Evolutionary conservation across 1,140 invertebrate genomes (phyloP).

Genomic region (Brachionus paranguensis): DNA sequence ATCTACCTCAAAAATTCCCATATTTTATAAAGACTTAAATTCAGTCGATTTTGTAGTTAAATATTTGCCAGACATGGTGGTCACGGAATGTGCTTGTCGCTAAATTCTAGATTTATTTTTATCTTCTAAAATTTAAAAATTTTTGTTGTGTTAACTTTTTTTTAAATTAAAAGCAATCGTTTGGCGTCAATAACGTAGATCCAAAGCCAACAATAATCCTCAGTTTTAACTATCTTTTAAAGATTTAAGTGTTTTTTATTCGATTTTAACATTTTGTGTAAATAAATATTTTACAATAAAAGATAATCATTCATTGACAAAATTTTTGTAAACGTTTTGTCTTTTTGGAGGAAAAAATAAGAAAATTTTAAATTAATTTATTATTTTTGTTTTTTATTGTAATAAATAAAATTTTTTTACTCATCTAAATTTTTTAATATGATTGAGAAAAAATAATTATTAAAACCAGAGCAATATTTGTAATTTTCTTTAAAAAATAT

Average conservation of each 20-base stretch:
- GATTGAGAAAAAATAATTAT: too few relatives aligned
- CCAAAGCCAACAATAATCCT: neutral
- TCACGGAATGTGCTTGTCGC: constrained; percentile 31
- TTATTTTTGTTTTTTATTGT: too few relatives aligned
- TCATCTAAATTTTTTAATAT: too few relatives aligned
- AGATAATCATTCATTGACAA: too few relatives aligned
- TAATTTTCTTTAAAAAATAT: too few relatives aligned
- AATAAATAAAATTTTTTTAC: too few relatives aligned
- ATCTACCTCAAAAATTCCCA: neutral
- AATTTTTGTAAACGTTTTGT: too few relatives aligned
- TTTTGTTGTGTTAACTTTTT: neutral
- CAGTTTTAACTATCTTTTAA: neutral
- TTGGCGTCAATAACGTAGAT: neutral
- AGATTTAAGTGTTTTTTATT: constrained; percentile 26
- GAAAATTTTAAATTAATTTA: too few relatives aligned
- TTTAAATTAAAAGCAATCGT: neutral
- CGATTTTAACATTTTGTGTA: neutral
- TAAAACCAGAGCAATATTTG: too few relatives aligned
- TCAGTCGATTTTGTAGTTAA: constrained; percentile 31
- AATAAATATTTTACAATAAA: neutral
- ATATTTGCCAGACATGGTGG: constrained; percentile 36
- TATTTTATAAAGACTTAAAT: constrained; percentile 29
- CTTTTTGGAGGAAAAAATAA: too few relatives aligned
- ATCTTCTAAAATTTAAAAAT: neutral
- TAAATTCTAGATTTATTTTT: neutral